Evolutionary conservation across 2,888 invertebrate species (phyloP).

Genomic region (Craniophora ligustri): DNA sequence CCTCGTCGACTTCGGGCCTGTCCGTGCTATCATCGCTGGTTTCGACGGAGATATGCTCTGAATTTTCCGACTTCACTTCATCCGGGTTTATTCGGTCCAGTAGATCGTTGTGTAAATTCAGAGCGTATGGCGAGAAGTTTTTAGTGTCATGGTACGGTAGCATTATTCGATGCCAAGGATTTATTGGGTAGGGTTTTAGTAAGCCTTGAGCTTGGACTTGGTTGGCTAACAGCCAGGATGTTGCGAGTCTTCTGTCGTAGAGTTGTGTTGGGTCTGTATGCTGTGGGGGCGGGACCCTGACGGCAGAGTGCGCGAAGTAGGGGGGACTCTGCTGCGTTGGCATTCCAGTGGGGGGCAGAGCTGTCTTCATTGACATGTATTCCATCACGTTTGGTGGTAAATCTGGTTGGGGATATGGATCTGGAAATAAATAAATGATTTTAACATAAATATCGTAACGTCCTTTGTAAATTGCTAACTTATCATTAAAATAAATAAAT

Average conservation of each 20-base stretch:
- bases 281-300: conserved; percentile 78
- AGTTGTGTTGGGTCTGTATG: conserved; percentile 71
- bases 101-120: conserved; percentile 76
- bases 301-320: conserved; percentile 80
- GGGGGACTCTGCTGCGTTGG: conserved; percentile 72
- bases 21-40: conserved; percentile 90
- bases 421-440: conserved; percentile 62
- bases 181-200: conserved; percentile 85
- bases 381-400: conserved; percentile 80
- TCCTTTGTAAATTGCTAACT: no score
- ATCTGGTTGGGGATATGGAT: conserved; percentile 76
- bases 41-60: conserved; percentile 86
- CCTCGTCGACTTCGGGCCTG: conserved; percentile 81
- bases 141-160: conserved; percentile 84
- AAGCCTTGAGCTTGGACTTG: conserved; percentile 84
- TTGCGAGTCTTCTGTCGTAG: conserved; percentile 85
- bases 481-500: no score
- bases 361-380: conserved; percentile 81
- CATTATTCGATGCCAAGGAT: conserved; percentile 89
- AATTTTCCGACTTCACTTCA: conserved; percentile 79
- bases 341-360: conserved; percentile 68
- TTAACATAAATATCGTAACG: no score
- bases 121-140: conserved; percentile 78
- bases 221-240: conserved; percentile 87
- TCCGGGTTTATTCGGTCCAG: conserved; percentile 77